A percentile compares a stretch with the other conserved stretches of the same genome.
Conservation (phyloP, 1,140 invertebrate genomes). For the Rhopalosiphum maidis region DNA sequence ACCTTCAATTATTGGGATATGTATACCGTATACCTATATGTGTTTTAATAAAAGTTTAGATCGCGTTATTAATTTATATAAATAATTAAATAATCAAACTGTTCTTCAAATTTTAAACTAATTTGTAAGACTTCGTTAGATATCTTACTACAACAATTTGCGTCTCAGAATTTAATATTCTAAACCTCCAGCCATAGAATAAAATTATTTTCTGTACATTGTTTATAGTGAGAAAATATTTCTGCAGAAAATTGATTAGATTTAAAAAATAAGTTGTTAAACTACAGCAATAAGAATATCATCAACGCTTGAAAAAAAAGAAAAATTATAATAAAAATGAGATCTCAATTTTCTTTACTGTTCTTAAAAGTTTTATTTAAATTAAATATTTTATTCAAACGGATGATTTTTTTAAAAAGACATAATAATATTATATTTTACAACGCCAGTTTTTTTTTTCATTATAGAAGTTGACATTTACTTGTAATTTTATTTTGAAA, state of each 20-base stretch:
- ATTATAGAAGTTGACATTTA: neutral
- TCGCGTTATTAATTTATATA: neutral
- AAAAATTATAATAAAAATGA: conserved; percentile 15
- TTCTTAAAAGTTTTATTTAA: conserved; percentile 33
- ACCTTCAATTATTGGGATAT: neutral
- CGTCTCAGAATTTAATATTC: neutral
- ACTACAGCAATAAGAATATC: conserved; percentile 28
- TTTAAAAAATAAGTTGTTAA: conserved; percentile 39
- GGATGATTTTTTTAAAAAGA: conserved; percentile 3
- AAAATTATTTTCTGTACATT: neutral
- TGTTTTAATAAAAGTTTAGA: neutral
- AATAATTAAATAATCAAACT: neutral
- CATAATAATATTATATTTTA: conserved; percentile 5
- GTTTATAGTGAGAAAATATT: neutral
- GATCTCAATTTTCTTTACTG: conserved; percentile 32
- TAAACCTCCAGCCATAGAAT: neutral
- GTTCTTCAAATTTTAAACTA: neutral
- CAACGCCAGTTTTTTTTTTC: neutral
- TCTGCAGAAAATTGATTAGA: conserved; percentile 22
- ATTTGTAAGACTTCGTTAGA: neutral
- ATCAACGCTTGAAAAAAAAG: neutral
- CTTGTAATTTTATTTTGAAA: neutral
- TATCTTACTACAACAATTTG: neutral
- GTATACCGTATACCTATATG: neutral
- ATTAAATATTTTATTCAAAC: conserved; percentile 35